Evolutionary conservation across 2,797 vertebrate species (phyloP).

Genomic region (Crossoptilon crossoptilon): DNA sequence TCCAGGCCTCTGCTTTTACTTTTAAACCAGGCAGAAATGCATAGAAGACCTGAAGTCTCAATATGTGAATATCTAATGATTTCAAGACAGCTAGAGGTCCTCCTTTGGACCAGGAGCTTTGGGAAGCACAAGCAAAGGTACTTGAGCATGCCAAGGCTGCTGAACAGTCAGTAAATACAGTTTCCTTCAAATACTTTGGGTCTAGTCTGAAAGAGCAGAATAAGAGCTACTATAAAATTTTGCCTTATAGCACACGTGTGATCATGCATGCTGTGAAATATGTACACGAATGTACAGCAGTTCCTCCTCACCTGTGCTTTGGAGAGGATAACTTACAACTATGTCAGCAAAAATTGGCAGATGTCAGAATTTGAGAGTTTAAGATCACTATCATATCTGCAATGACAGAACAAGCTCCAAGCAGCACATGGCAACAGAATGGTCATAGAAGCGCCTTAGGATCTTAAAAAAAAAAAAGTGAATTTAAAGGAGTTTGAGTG

Average conservation of each 20-base stretch:
- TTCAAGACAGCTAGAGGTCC: background rate
- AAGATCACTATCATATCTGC: background rate
- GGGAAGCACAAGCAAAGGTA: background rate
- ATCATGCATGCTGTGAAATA: background rate
- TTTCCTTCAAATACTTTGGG: background rate
- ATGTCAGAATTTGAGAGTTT: background rate
- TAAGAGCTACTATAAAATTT: background rate
- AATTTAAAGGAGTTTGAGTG: background rate
- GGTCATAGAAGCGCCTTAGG: accelerated
- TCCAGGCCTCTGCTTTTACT: background rate
- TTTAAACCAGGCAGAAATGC: no score
- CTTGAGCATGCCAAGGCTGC: no score
- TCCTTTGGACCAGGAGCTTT: background rate
- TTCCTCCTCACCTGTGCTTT: background rate
- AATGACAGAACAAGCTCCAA: background rate
- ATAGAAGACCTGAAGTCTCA: background rate
- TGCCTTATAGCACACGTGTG: background rate
- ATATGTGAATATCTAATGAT: background rate
- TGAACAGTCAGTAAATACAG: background rate
- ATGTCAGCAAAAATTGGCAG: background rate
- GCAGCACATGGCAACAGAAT: background rate
- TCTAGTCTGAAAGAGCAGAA: background rate
- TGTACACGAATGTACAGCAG: no score
- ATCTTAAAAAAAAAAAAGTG: background rate
- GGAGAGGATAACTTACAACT: background rate